Evolutionary conservation across 2,113 vertebrate species (phyloP), one percentile per base, ranked within the genome.

Genomic region (Cottus gobio): DNA sequence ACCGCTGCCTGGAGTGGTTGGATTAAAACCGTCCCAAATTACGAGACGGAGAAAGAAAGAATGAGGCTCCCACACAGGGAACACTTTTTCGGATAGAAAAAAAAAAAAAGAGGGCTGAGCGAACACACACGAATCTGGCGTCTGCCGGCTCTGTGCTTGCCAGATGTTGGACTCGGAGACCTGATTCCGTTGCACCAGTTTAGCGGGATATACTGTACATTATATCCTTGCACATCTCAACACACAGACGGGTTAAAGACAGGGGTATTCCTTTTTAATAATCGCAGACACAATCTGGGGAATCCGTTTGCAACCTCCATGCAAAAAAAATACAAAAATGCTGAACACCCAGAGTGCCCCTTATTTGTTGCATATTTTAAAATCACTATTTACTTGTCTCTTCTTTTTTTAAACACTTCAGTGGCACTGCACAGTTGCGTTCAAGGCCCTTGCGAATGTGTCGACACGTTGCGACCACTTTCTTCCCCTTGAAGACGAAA

Each of bases 11-110:
- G 57, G 71, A 77, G 61, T 1, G 44, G 67, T 42, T 60, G 74
- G 86, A 88, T 89, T 91, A 83, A 90, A 88, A 77, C 58, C 30
- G 81, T n/a, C 78, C 82, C 79, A 89, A 81, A 88, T 88, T 57
- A 77, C 24, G 44, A 68, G 70, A 84, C 28, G 68, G 70, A 76
- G 69, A 58, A 67, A 64, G 37, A 69, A 61, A 73, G 48, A 87
- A 73, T 2, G 16, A 77, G 39, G 52, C 68, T 77, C 54, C 26
- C 67, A 74, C 58, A 36, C 58, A 31, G 22, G 42, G 50, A 48
- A 82, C 30, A 82, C n/a, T 24, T n/a, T 54, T 24, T 54, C 4
- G 9, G 79, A 75, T 54, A 69, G 52, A 67, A 20, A 67, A 56
- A 87, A 34, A 67, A 20, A 67, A 56, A 87, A 34, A 87, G 71